phyloP scores from a whole-genome alignment of 2,888 invertebrate genomes.

The Helicoverpa assulta region DNA sequence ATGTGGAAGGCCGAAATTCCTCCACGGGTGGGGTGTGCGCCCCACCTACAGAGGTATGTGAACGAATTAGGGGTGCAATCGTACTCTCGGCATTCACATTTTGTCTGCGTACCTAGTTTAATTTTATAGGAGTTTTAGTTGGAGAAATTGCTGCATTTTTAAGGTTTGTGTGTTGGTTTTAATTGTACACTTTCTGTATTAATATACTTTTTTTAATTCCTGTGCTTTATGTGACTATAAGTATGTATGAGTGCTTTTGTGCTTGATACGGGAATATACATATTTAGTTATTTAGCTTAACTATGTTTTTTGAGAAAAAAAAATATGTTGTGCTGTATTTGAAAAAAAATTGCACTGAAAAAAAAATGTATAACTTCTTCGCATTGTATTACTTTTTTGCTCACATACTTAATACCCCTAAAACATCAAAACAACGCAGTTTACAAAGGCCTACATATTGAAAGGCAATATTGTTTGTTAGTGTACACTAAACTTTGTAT shows the following conservation, averaged over 20 bases:
- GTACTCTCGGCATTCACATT: slow-evolving; percentile 65
- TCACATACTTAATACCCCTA: not conserved
- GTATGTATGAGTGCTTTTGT: not conserved
- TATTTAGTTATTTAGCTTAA: no score
- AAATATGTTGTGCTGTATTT: no score
- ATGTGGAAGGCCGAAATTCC: slow-evolving; percentile 83
- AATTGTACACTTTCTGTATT: no score
- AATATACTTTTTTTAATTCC: not conserved
- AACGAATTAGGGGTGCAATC: slow-evolving; percentile 80
- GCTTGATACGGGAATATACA: no score
- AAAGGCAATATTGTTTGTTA: slow-evolving; percentile 36
- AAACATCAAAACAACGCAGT: slow-evolving; percentile 11
- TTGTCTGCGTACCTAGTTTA: slow-evolving; percentile 52
- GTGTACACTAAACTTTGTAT: slow-evolving; percentile 33
- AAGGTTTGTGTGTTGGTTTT: not conserved
- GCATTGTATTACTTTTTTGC: not conserved
- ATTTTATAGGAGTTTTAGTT: slow-evolving; percentile 47
- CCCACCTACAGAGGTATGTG: slow-evolving; percentile 77
- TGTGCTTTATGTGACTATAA: not conserved
- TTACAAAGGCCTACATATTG: slow-evolving; percentile 13
- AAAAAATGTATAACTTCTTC: no score
- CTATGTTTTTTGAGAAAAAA: no score
- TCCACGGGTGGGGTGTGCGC: slow-evolving; percentile 56
- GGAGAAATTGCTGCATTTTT: slow-evolving; percentile 9
- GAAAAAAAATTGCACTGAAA: no score